These are phyloP conservation scores for Gadus chalcogrammus DNA, from an alignment of 2,113 vertebrate genomes.

Conservation along the genomic window DNA sequence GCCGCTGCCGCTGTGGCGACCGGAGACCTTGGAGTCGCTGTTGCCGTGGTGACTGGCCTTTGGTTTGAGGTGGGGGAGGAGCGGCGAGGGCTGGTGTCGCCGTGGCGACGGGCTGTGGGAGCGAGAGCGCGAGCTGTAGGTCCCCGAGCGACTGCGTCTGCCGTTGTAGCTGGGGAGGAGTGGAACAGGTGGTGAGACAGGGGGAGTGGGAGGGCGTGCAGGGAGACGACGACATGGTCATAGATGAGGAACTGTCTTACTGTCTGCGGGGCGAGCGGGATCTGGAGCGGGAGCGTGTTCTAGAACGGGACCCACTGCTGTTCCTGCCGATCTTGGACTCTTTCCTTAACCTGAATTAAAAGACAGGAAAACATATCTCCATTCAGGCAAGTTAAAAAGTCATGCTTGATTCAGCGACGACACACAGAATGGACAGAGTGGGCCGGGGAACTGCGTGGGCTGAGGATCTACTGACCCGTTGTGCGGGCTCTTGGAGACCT, in stretches of 20 bases:
- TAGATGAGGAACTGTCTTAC: slow-evolving; percentile 67
- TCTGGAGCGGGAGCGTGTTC: slow-evolving; percentile 86
- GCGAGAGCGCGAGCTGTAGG: slow-evolving; percentile 93
- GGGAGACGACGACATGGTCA: too few species aligned
- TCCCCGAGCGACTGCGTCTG: slow-evolving; percentile 91
- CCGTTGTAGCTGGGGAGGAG: slow-evolving; percentile 85
- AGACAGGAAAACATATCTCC: not conserved
- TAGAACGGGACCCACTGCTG: slow-evolving; percentile 85
- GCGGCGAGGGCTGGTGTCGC: not conserved
- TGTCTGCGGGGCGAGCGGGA: slow-evolving; percentile 88
- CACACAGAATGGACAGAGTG: too few species aligned
- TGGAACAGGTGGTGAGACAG: not conserved
- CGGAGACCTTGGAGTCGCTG: slow-evolving; percentile 53
- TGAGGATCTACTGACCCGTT: slow-evolving; percentile 79
- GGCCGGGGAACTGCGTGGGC: too few species aligned
- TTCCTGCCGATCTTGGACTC: slow-evolving; percentile 89
- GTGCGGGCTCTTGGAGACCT: slow-evolving; percentile 90
- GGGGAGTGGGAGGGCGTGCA: not conserved
- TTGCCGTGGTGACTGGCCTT: slow-evolving; percentile 80
- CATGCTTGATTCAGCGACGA: too few species aligned
- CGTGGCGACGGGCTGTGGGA: slow-evolving; percentile 68
- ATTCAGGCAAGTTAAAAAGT: slow-evolving; percentile 49
- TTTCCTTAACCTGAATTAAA: slow-evolving; percentile 85
- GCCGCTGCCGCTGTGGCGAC: slow-evolving; percentile 80
- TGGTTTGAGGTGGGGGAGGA: not conserved